Evolutionary conservation across 2,888 invertebrate species (phyloP).

Genomic region (Daptonema setosum): DNA sequence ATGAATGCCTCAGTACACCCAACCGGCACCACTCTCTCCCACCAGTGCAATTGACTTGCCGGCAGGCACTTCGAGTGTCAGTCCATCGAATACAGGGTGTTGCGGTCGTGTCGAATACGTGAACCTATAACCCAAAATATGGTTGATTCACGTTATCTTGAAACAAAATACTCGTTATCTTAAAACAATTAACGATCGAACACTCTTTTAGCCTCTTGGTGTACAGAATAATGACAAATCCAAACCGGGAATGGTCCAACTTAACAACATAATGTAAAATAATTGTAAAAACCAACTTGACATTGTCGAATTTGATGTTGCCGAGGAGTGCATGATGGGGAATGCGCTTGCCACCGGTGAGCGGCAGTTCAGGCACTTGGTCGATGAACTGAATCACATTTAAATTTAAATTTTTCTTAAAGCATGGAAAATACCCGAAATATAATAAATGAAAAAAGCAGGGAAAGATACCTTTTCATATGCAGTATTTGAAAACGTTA

Average conservation of each 20-base stretch:
- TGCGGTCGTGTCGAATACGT: background rate
- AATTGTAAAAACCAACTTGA: conserved; percentile 69
- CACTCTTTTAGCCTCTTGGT: too few species aligned
- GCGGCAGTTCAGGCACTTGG: conserved; percentile 45
- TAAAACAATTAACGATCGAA: too few species aligned
- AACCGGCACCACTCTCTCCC: conserved; percentile 67
- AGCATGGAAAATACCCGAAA: too few species aligned
- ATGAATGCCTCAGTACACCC: too few species aligned
- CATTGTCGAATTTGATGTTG: conserved; percentile 59
- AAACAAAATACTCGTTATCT: too few species aligned
- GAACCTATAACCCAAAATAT: background rate
- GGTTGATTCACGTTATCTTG: too few species aligned
- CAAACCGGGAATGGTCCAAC: background rate
- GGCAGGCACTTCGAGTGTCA: conserved; percentile 53
- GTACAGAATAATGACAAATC: too few species aligned
- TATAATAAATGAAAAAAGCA: too few species aligned
- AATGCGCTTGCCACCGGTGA: conserved; percentile 45
- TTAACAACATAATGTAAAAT: conserved; percentile 35
- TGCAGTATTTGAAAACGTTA: too few species aligned
- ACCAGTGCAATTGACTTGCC: conserved; percentile 73
- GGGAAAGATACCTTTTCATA: too few species aligned
- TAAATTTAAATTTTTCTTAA: background rate
- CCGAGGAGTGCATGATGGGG: conserved; percentile 49
- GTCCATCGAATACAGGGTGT: conserved; percentile 47
- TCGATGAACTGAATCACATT: conserved; percentile 44